phyloP scores from a whole-genome alignment of 2,888 invertebrate genomes.

The Papilio gigon region DNA sequence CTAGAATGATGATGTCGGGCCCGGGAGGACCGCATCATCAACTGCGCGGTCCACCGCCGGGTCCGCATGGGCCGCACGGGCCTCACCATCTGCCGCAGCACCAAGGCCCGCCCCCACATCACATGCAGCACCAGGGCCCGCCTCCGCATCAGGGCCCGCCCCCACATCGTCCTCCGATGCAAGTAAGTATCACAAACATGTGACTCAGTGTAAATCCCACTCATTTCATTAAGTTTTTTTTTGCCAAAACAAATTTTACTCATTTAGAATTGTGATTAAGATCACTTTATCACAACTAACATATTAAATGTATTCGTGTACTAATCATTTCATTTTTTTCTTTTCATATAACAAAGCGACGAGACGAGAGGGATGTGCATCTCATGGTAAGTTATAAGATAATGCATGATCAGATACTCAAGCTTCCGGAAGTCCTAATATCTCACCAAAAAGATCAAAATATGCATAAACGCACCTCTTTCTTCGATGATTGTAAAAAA shows the following conservation, averaged over 20 bases:
- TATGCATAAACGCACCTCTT: background rate
- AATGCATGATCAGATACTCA: background rate
- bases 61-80: slow-evolving; percentile 55
- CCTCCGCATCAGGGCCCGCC: slow-evolving; percentile 80
- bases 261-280: background rate
- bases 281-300: background rate
- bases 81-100: slow-evolving; percentile 52
- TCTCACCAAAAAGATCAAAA: background rate
- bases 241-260: too few species aligned
- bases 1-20: slow-evolving; percentile 71
- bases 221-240: too few species aligned
- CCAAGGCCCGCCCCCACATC: slow-evolving; percentile 66
- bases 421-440: background rate
- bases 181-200: slow-evolving; percentile 53
- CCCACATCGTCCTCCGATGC: slow-evolving; percentile 84
- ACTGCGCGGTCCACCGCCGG: slow-evolving; percentile 75
- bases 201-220: too few species aligned
- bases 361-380: slow-evolving; percentile 31
- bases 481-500: background rate
- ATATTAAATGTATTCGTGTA: background rate
- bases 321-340: slow-evolving; percentile 14
- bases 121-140: slow-evolving; percentile 75
- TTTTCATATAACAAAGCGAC: slow-evolving; percentile 17
- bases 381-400: slow-evolving; percentile 3
- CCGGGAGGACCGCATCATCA: slow-evolving; percentile 69